Evolutionary conservation across 23 tunicate species (phyloP).

Genomic region (Oikopleura vanhoeffeni): DNA sequence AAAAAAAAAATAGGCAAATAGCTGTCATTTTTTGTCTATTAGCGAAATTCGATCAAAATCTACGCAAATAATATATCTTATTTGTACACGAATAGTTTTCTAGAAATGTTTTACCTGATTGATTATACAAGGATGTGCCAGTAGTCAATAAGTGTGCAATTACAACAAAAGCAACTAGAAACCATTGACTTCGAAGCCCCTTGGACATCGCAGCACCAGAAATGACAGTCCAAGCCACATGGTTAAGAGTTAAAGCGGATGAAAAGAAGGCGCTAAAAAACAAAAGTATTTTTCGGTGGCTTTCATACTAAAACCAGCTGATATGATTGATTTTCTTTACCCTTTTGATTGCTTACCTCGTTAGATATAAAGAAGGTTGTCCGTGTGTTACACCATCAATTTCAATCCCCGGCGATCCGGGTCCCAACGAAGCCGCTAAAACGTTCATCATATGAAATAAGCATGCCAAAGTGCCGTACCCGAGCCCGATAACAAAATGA

Average conservation of each 20-base stretch:
- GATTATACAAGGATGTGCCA: neutral
- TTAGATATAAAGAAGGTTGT: neutral
- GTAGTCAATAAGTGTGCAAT: neutral
- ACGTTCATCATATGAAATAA: neutral
- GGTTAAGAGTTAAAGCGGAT: neutral
- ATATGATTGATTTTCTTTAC: no score
- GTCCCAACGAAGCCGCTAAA: neutral
- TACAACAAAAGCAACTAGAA: neutral
- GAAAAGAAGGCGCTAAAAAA: constrained; percentile 1
- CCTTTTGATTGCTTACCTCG: neutral
- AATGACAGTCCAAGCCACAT: neutral
- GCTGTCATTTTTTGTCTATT: no score
- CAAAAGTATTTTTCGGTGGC: neutral
- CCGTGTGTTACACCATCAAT: constrained; percentile 1
- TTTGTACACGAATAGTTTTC: no score
- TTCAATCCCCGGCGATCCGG: neutral
- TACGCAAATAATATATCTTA: no score
- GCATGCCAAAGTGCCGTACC: neutral
- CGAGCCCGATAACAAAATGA: neutral
- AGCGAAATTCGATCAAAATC: no score
- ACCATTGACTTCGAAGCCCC: neutral
- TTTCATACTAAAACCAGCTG: no score
- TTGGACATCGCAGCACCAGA: neutral
- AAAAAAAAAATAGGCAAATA: no score
- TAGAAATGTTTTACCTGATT: no score